Base-by-base conservation (phyloP, 2,888 invertebrate genomes). In the Coelopa pilipes region DNA sequence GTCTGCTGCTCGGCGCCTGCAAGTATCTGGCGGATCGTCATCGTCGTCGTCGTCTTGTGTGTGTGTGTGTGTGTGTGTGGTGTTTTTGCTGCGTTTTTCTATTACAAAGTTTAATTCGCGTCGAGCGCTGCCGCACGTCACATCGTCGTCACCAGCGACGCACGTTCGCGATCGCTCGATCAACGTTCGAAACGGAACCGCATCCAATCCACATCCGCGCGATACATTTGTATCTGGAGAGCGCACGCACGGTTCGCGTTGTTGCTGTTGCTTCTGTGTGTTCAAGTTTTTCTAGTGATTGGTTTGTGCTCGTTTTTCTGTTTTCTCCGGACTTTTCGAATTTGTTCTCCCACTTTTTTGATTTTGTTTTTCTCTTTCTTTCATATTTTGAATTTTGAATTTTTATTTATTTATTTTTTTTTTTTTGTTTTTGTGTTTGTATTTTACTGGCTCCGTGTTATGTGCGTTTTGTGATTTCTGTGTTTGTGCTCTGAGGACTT, bases 61-160 rank as follows among this genome's bases (percentile, higher is more conserved):
- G 34, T 34, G 34, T 34, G 34, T 34, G 34, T 34, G 34, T 2
- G 2, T 34, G 34, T 34, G 34, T 34, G n/a, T 59, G 45, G 47
- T 66, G 47, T 66, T 50, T 53, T 3, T 67, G 45, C 53, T 46
- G 55, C 60, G 1, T 68, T 70, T 65, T 70, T 55, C 45, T 19
- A 47, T 46, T 59, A 70, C 70, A 62, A 74, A 74, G 59, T 66
- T 74, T 70, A 70, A 74, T 74, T 70, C 66, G 66, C 70, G 70
- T 63, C 46, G 24, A 47, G 49, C 74, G 47, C 57, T 74, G 65
- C 19, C 45, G 65, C 74, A 70, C 70, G 57, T 65, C 57, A 70
- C 70, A 70, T 65, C 70, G 59, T 65, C 70, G 66, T 65, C 70
- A 59, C 57, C 9, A 53, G 13, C 21, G 53, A 34, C 57, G 34